Evolutionary conservation across 2,797 vertebrate species (phyloP), one percentile per base, ranked within the genome.

Genomic region (Brachyalestes nurse): DNA sequence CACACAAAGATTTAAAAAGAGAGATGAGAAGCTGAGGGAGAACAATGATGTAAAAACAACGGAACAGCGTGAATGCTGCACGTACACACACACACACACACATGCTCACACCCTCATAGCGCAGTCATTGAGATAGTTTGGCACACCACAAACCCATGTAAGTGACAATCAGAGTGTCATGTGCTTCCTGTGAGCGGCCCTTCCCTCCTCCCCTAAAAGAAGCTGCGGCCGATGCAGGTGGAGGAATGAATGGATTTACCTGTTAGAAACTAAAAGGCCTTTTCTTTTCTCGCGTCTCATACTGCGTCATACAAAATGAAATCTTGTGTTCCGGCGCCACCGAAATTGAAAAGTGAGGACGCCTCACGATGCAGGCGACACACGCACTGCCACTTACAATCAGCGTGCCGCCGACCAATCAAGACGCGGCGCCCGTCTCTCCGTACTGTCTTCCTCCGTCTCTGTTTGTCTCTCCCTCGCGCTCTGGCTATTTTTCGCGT

Each of bases 351-450:
- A 89, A 89, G 87, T 86, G 86, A 80, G 78, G 77, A 79, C 4
- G 81, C 28, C 87, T 86, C 34, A 86, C 89, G 87, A 90, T 87
- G 90, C 88, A 88, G 89, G 85, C 88, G 85, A 87, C 38, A 79
- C 84, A 85, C 89, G 66, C 88, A 80, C 86, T 80, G 87, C 85
- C 91, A 88, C 90, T 92, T 90, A 89, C 88, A 93, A 92, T 93
- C 92, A 91, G 90, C 77, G 23, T 77, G 82, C 72, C 84, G 85
- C 86, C 88, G 86, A 89, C 89, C 90, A 91, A 92, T 93, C 90
- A 90, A 87, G 89, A 85, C 85, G 53, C 42, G 85, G 79, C 72
- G 78, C 81, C 71, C 21, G 80, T 84, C 82, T 71, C 74, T 57
- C 38, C 3, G 13, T 38, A 34, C 75, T 25, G 19, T 47, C 8